Base-by-base conservation (phyloP, 1,140 invertebrate species). In the Adoxophyes honmai region DNA sequence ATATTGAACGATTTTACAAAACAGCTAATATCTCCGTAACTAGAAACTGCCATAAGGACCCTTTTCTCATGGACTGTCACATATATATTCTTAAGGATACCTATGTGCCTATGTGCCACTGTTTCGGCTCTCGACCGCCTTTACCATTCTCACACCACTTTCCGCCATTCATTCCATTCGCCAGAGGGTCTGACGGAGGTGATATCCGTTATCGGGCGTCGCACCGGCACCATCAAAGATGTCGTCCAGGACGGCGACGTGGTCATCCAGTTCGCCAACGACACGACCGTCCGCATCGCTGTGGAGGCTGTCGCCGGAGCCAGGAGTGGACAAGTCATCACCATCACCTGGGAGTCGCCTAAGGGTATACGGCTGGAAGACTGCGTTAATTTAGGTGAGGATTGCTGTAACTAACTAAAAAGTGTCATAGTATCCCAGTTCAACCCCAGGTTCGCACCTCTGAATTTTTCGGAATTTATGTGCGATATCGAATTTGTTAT, bases 341-440 rank as follows among this genome's bases (percentile, higher is more conserved):
- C 69, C 0, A 36, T 87, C 8, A 73, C 59, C 11, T 87, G 81
- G 84, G 66, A 68, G 21, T 68, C 77, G 5, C 72, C 75, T 5
- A 76, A 72, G 36, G 70, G 56, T 16, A 52, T 66, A n/a, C 52
- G 63, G 16, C 55, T 85, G 3, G 77, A 82, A 37, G 84, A 87
- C 53, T 87, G 84, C 48, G 61, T 81, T 34, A 75, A 81, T 60
- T 60, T 85, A 52, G 78, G 81, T 85, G 62, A 70, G 70, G 10
- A 1, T 34, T 38, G n/a, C 2, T 21, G 7, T 34, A 11, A 39
- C 28, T 55, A 3, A 28, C 11, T 21, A n/a, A n/a, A n/a, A n/a
- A n/a, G n/a, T n/a, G n/a, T n/a, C n/a, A n/a, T n/a, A n/a, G n/a
- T n/a, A n/a, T n/a, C n/a, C n/a, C n/a, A n/a, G n/a, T n/a, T n/a